Conservation (phyloP, 2,797 vertebrate genomes). For the Epinephelus malabaricus region DNA sequence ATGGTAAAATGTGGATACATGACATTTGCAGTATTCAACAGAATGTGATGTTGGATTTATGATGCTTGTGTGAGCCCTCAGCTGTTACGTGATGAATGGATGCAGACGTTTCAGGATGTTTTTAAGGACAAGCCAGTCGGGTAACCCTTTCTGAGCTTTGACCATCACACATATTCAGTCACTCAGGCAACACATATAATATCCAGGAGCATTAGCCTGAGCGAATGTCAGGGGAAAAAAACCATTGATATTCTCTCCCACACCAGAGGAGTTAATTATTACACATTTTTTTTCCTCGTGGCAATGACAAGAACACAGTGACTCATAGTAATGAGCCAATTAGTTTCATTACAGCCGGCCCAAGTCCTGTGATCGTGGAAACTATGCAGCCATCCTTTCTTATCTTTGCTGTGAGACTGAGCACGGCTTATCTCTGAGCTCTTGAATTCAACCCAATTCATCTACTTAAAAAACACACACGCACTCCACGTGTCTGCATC, state of each 20-base stretch:
- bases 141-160: conserved; percentile 1
- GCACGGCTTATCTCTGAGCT: background rate
- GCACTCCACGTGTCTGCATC: background rate
- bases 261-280: conserved; percentile 35
- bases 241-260: background rate
- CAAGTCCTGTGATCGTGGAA: conserved; percentile 61
- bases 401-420: conserved; percentile 33
- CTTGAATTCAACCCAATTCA: conserved; percentile 2
- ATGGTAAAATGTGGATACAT: background rate
- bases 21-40: too few species aligned
- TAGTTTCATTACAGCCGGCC: conserved; percentile 46
- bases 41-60: too few species aligned
- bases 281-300: conserved; percentile 15
- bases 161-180: background rate
- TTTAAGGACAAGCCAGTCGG: background rate
- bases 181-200: background rate
- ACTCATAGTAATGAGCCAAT: conserved; percentile 53
- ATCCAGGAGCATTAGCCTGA: conserved; percentile 27
- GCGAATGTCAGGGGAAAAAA: background rate
- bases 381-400: conserved; percentile 55
- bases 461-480: conserved; percentile 17
- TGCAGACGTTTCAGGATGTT: background rate
- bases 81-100: background rate
- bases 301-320: conserved; percentile 40
- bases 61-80: background rate